Percentiles rank a stretch among this genome's conserved stretches.
These are phyloP conservation scores for Connochaetes taurinus DNA, from an alignment of 2,113 vertebrate genomes.

Conservation along the genomic window DNA sequence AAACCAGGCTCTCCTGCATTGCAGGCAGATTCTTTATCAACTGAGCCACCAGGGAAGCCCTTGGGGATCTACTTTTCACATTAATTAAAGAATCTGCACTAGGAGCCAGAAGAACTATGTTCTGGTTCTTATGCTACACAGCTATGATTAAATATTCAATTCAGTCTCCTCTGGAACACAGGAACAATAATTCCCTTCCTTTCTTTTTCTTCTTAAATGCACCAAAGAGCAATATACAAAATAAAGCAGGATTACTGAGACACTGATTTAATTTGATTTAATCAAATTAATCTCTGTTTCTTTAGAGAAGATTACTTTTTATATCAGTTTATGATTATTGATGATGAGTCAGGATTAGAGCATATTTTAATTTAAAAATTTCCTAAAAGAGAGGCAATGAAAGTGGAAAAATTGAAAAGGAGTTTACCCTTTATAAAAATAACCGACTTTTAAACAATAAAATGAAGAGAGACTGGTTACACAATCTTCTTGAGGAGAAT, in stretches of 20 bases:
- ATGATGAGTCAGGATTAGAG: background rate
- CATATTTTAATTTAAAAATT: background rate
- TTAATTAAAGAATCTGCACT: background rate
- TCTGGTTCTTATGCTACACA: background rate
- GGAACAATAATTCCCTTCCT: background rate
- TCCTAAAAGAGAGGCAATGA: background rate
- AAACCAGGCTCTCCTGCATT: background rate
- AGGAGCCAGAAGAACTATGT: background rate
- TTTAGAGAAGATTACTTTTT: conserved; percentile 4
- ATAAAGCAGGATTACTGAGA: background rate
- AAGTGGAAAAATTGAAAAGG: background rate
- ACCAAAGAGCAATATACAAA: background rate
- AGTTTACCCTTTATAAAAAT: background rate
- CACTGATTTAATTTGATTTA: background rate
- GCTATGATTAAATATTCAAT: background rate
- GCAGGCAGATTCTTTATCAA: background rate
- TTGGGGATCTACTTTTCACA: background rate
- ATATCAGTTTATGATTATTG: background rate
- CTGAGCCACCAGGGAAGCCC: background rate
- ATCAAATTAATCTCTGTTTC: background rate
- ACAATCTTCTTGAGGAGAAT: background rate
- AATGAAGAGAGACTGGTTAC: background rate
- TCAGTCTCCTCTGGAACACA: background rate
- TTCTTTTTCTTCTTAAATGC: background rate
- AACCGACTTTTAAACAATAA: background rate